These are phyloP conservation scores for Eubucco bourcierii DNA, from an alignment of 2,113 vertebrate genomes.

Conservation along the genomic window DNA sequence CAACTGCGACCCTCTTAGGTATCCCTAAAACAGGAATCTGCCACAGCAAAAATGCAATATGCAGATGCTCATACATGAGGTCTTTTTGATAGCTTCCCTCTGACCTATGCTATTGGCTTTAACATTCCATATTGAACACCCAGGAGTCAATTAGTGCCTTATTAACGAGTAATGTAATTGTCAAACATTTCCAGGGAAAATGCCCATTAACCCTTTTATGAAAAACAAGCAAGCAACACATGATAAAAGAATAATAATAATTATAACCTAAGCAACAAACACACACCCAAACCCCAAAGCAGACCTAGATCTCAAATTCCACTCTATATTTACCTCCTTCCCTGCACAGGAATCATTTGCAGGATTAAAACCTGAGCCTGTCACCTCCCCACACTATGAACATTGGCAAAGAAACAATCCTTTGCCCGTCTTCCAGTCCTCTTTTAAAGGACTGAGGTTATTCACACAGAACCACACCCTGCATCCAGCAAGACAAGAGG, in stretches of 20 bases:
- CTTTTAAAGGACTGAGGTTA: constrained; percentile 39
- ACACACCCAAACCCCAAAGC: neutral
- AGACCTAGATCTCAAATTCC: neutral
- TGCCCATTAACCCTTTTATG: neutral
- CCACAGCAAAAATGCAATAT: neutral
- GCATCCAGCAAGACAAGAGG: constrained; percentile 33
- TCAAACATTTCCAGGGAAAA: neutral
- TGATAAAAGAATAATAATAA: neutral
- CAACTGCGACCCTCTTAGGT: constrained; percentile 15
- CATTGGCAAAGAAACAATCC: constrained; percentile 54
- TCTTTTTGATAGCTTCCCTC: neutral
- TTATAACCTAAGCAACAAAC: neutral
- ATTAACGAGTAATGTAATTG: neutral
- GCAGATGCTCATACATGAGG: neutral
- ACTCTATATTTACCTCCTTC: constrained; percentile 44
- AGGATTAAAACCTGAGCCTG: constrained; percentile 46
- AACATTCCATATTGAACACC: neutral
- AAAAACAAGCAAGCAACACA: neutral
- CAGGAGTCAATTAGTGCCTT: neutral
- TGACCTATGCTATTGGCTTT: constrained; percentile 5
- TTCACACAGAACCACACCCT: constrained; percentile 9
- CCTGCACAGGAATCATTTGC: neutral
- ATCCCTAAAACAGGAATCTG: constrained; percentile 1
- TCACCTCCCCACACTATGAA: neutral
- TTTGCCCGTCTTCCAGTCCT: constrained; percentile 31